Conservation (phyloP, 2,113 vertebrate genomes). For the Aptenodytes patagonicus region DNA sequence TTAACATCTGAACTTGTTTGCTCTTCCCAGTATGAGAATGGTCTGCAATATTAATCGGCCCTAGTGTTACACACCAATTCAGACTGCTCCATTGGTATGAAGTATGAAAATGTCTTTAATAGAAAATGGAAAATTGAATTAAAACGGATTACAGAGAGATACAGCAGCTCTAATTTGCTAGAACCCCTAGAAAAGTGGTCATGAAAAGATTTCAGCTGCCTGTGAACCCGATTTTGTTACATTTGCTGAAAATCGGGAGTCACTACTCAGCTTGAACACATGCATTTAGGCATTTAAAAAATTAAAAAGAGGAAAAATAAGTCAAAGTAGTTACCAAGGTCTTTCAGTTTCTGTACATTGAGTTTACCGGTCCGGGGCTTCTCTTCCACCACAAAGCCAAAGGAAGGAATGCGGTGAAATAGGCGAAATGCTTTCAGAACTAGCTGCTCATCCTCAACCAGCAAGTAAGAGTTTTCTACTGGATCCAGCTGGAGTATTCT, state of each 20-base stretch:
- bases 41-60: fast-evolving
- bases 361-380: slow-evolving; percentile 82
- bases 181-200: neutral
- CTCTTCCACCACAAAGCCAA: slow-evolving; percentile 89
- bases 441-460: slow-evolving; percentile 82
- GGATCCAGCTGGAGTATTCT: slow-evolving; percentile 72
- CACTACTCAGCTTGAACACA: neutral
- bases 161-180: neutral
- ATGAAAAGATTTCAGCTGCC: neutral
- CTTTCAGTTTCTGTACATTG: slow-evolving; percentile 80
- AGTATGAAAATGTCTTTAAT: neutral
- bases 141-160: neutral
- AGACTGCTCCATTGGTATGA: neutral
- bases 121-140: neutral
- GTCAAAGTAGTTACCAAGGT: slow-evolving; percentile 75
- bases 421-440: slow-evolving; percentile 85
- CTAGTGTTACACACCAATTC: fast-evolving
- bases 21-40: neutral
- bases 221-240: neutral
- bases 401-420: slow-evolving; percentile 90
- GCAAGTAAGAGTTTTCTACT: slow-evolving; percentile 72
- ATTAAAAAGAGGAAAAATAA: neutral
- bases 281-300: neutral
- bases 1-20: neutral
- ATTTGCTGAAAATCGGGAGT: neutral